Evolutionary conservation across 2,797 vertebrate genomes (phyloP).

Genomic region (Pagetopsis macropterus): DNA sequence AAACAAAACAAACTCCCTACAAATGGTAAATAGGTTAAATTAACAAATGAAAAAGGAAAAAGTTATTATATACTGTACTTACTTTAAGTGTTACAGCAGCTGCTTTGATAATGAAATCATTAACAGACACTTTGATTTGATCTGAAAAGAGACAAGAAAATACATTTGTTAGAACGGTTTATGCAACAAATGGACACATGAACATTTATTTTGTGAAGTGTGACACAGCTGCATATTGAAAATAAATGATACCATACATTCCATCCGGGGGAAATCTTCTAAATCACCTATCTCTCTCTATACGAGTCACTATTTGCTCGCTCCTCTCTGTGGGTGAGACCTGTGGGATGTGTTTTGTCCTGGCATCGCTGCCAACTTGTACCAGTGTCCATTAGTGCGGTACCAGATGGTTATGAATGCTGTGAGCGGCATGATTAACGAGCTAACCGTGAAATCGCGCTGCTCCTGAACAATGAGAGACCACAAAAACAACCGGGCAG

Average conservation of each 20-base stretch:
- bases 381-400: constrained; percentile 57
- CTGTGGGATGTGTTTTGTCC: constrained; percentile 20
- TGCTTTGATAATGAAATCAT: constrained; percentile 98
- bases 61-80: constrained; percentile 74
- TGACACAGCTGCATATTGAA: background rate
- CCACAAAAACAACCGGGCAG: constrained; percentile 73
- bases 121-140: constrained; percentile 95
- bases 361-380: constrained; percentile 47
- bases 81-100: constrained; percentile 93
- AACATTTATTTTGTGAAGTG: background rate
- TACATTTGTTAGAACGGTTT: constrained; percentile 12
- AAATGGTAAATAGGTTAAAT: background rate
- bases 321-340: constrained; percentile 21
- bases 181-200: background rate
- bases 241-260: background rate
- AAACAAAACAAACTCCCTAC: background rate
- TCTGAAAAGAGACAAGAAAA: constrained; percentile 83
- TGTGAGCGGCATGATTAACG: constrained; percentile 71
- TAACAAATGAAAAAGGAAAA: background rate
- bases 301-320: constrained; percentile 5
- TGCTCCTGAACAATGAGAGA: constrained; percentile 73
- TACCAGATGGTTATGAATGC: constrained; percentile 72
- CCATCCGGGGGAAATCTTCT: rapidly evolving
- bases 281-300: background rate
- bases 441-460: constrained; percentile 77